phyloP scores from a whole-genome alignment of 2,797 vertebrate species.

The Leptodactylus fallax region DNA sequence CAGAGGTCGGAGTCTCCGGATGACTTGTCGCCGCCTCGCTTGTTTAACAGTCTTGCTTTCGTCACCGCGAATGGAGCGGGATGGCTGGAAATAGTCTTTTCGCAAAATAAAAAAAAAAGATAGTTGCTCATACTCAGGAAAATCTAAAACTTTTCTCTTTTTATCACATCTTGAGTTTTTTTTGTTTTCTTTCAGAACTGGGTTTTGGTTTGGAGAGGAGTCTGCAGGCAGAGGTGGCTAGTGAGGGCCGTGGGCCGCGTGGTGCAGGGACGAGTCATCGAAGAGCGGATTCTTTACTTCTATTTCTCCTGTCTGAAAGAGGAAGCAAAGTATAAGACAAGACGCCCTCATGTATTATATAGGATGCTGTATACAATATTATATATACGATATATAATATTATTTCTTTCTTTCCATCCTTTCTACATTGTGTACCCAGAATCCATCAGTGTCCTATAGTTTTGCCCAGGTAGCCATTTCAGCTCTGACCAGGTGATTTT shows the following conservation, averaged over 20 bases:
- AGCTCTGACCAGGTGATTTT: no score
- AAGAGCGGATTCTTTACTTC: slow-evolving; percentile 96
- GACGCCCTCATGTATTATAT: no score
- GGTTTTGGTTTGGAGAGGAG: slow-evolving; percentile 50
- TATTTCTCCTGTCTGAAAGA: slow-evolving; percentile 90
- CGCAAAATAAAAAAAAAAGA: background rate
- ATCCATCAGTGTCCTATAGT: no score
- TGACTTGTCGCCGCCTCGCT: background rate
- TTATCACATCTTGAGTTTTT: background rate
- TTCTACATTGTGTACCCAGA: no score
- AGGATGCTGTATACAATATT: no score
- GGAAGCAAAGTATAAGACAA: background rate
- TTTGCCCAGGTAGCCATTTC: no score
- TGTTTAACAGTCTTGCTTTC: slow-evolving; percentile 37
- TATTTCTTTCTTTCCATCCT: no score
- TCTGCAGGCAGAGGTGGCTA: slow-evolving; percentile 73
- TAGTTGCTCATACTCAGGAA: background rate
- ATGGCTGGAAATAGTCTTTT: slow-evolving; percentile 2
- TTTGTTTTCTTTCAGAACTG: background rate
- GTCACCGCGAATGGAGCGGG: background rate
- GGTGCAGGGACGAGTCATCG: slow-evolving; percentile 85
- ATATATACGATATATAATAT: no score
- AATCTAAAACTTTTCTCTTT: background rate
- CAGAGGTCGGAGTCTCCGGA: background rate
- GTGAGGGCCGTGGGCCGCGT: slow-evolving; percentile 73